Conservation (phyloP, 2,888 invertebrate species). For the Dendrolimus pini region DNA sequence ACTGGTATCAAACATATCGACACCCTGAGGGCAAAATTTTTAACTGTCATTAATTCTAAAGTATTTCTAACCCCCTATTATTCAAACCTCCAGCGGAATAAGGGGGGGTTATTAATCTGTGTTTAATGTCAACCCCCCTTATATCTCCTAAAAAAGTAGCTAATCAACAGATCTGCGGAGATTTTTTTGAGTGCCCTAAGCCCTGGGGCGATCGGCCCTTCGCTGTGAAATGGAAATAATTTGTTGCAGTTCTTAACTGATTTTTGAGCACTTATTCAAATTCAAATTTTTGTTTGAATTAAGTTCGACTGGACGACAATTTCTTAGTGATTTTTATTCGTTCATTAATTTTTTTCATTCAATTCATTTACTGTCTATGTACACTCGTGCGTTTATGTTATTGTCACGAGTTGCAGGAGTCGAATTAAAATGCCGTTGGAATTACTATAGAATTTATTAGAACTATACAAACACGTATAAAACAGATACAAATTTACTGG, state of each 20-base stretch:
- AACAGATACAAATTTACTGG: too few relatives aligned
- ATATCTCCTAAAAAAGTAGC: slow-evolving; percentile 47
- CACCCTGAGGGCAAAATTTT: slow-evolving; percentile 45
- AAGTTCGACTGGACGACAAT: too few relatives aligned
- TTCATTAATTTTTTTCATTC: too few relatives aligned
- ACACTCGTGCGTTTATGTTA: too few relatives aligned
- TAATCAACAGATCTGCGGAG: slow-evolving; percentile 70
- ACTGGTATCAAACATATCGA: slow-evolving; percentile 25
- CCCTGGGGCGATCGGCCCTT: slow-evolving; percentile 20
- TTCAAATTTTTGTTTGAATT: too few relatives aligned
- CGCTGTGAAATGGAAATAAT: slow-evolving; percentile 16
- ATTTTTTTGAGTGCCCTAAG: slow-evolving; percentile 40
- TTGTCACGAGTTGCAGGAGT: too few relatives aligned
- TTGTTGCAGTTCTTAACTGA: slow-evolving; percentile 2
- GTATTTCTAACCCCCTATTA: slow-evolving; percentile 27
- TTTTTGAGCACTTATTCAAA: background rate
- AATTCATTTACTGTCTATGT: too few relatives aligned
- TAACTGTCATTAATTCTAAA: slow-evolving; percentile 67
- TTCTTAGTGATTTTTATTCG: too few relatives aligned
- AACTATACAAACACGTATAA: too few relatives aligned
- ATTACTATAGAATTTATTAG: too few relatives aligned
- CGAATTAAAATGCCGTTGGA: too few relatives aligned
- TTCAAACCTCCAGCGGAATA: background rate
- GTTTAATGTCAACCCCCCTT: slow-evolving; percentile 63
- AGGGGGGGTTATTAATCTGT: slow-evolving; percentile 63